These are phyloP conservation scores for Bombycilla garrulus DNA, from an alignment of 2,113 vertebrate genomes.

Conservation along the genomic window DNA sequence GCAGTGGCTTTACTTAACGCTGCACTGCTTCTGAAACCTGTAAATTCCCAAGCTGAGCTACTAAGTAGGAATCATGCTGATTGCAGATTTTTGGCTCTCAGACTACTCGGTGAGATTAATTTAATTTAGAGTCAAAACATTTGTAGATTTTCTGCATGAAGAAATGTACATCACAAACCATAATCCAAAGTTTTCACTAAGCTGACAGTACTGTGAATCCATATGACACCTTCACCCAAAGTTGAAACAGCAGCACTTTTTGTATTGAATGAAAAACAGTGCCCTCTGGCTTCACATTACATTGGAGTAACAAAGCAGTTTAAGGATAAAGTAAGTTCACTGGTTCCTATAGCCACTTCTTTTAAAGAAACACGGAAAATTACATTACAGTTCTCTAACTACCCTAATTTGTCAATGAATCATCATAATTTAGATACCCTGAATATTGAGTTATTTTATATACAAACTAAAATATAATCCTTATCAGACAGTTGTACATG, in stretches of 20 bases:
- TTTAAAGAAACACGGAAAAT: neutral
- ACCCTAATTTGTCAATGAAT: neutral
- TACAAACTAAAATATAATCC: neutral
- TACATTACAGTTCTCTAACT: neutral
- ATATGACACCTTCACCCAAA: neutral
- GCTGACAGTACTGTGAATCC: neutral
- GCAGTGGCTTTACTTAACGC: neutral
- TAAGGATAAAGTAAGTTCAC: neutral
- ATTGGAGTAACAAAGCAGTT: neutral
- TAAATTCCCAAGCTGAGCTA: neutral
- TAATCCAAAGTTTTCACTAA: neutral
- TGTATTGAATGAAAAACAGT: neutral
- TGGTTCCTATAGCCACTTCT: neutral
- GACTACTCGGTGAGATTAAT: neutral
- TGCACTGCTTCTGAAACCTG: neutral
- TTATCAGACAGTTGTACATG: neutral
- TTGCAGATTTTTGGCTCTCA: neutral
- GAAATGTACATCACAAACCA: neutral
- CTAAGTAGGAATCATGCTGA: neutral
- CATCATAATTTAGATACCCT: neutral
- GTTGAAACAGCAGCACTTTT: neutral
- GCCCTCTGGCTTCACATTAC: neutral
- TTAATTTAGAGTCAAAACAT: neutral
- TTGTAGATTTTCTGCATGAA: constrained; percentile 27
- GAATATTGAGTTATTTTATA: neutral